Conservation (phyloP, 1,140 invertebrate genomes). For the Diploscapter pachys region DNA sequence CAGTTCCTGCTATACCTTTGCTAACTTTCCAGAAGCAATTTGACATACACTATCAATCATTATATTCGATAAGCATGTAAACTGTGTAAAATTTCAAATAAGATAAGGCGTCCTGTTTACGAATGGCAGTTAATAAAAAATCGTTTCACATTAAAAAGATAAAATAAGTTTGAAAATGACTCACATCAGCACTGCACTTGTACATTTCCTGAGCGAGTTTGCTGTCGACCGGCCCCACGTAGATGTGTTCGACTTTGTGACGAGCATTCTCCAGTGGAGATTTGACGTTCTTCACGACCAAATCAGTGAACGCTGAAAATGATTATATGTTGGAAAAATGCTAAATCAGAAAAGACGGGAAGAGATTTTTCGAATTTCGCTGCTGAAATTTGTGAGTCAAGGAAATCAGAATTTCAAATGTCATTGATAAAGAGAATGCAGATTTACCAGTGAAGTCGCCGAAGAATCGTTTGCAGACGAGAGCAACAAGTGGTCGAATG, state of each 20-base stretch:
- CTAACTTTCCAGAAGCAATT: too few species aligned
- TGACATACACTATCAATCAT: too few species aligned
- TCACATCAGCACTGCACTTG: slow-evolving; percentile 83
- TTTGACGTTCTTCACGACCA: slow-evolving; percentile 88
- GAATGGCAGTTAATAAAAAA: too few species aligned
- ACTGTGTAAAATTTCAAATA: too few species aligned
- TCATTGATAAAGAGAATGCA: slow-evolving; percentile 3
- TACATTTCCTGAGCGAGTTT: slow-evolving; percentile 81
- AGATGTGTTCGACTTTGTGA: slow-evolving; percentile 84
- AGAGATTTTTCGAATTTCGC: too few species aligned
- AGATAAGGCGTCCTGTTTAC: too few species aligned
- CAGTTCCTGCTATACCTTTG: too few species aligned
- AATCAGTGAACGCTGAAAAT: slow-evolving; percentile 81
- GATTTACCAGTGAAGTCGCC: slow-evolving; percentile 76
- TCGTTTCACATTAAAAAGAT: too few species aligned
- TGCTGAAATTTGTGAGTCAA: too few species aligned
- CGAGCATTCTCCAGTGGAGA: slow-evolving; percentile 84
- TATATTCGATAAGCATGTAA: too few species aligned
- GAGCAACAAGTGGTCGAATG: slow-evolving; percentile 82
- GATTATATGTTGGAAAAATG: not conserved
- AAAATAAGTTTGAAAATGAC: slow-evolving; percentile 39
- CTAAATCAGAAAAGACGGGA: slow-evolving; percentile 52
- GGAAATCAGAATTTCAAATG: not conserved
- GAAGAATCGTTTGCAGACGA: slow-evolving; percentile 88
- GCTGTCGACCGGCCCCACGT: slow-evolving; percentile 80